Evolutionary conservation across 1,140 invertebrate genomes (phyloP), one percentile per base, ranked within the genome.

Genomic region (Apis florea): DNA sequence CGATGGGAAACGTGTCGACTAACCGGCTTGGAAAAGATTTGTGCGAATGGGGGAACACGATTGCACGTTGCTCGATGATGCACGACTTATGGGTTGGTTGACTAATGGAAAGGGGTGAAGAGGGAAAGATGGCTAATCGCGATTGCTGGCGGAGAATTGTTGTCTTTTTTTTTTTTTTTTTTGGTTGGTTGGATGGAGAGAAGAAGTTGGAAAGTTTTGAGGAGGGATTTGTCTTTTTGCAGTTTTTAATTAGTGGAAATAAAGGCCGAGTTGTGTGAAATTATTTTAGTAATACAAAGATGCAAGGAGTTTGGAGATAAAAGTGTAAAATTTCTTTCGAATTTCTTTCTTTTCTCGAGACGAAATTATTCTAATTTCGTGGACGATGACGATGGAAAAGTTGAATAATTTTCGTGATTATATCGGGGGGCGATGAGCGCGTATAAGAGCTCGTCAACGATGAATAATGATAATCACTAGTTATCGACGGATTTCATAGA

Each of bases 391-490:
- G 40, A 53, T 49, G 61, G 51, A 56, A 66, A 68, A 68, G 53
- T 75, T 31, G 47, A 67, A 75, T 81, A 81, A 81, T 81, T 68
- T 81, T 81, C 72, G 67, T 49, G 72, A 75, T 81, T 75, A 67
- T 81, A 75, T 24, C 24, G n/a, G 47, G 9, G 31, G 2, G 26
- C 54, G 24, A 1, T 51, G 24, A 13, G 5, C 72, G 47, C 54
- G 63, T 53, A 67, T 75, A 68, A 76, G 80, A 76, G 73, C 73
- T 82, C 73, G 74, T 77, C 80, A 76, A 82, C 66, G 80, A 82
- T 82, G 80, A 82, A 82, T 82, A 82, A 82, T 82, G 80, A 82
- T 82, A 77, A 82, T 82, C 80, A 76, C 72, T 70, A 76, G 80
- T 70, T 76, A 82, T 82, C 66, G 80, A 51, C 80, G 74, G 74